Conservation (phyloP, 2,113 vertebrate genomes). For the Serinus canaria region DNA sequence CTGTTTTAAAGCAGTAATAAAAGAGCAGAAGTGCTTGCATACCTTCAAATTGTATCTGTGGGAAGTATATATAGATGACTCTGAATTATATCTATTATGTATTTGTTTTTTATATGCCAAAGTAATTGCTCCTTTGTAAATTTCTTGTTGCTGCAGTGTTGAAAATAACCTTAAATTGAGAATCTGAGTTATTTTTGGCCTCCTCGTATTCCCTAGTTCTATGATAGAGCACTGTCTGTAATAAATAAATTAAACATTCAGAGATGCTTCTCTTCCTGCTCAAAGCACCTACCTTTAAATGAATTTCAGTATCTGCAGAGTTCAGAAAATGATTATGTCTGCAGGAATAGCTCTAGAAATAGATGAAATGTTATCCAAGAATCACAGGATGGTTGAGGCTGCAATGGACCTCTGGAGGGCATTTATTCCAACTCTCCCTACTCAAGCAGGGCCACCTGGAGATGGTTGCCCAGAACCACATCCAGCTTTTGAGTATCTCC, state of each 20-base stretch:
- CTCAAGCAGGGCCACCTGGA: background rate
- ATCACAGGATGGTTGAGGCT: background rate
- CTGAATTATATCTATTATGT: background rate
- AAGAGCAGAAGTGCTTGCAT: background rate
- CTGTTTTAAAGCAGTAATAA: background rate
- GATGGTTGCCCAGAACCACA: background rate
- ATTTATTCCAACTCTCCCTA: background rate
- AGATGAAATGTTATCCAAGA: background rate
- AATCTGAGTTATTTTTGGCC: background rate
- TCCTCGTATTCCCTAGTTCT: background rate
- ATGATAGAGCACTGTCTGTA: background rate
- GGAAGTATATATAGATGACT: background rate
- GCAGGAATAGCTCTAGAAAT: background rate
- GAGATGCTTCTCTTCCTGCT: background rate
- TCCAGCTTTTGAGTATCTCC: background rate
- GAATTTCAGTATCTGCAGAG: background rate
- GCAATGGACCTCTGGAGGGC: background rate
- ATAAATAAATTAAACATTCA: background rate
- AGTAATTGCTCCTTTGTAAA: background rate
- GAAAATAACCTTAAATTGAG: conserved; percentile 2
- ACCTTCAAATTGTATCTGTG: background rate
- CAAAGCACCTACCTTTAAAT: background rate
- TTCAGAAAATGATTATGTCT: background rate
- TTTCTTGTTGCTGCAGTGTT: background rate
- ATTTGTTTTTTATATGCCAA: background rate